Percentiles rank a stretch among this genome's conserved stretches.
These are phyloP conservation scores for Muschampia plurimacula DNA, from an alignment of 2,888 invertebrate species.

Conservation along the genomic window DNA sequence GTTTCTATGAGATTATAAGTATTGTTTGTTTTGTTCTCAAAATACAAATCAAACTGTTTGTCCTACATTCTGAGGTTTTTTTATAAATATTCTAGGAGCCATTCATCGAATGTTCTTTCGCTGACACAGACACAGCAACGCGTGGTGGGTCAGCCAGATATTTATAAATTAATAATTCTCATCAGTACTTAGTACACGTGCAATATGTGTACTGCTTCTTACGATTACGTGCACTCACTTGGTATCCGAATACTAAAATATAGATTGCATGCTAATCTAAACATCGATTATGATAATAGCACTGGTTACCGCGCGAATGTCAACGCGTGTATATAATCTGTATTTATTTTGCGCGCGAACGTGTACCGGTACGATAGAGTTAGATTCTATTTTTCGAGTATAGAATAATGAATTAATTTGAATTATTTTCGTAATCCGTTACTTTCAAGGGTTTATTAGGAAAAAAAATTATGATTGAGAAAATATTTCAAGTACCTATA, in stretches of 20 bases:
- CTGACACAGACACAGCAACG: no score
- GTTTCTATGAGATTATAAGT: no score
- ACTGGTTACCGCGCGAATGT: constrained; percentile 30
- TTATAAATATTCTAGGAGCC: no score
- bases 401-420: background rate
- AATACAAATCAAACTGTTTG: no score
- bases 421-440: background rate
- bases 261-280: constrained; percentile 41
- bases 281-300: constrained; percentile 40
- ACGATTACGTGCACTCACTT: constrained; percentile 38
- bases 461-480: background rate
- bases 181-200: background rate
- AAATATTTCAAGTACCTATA: no score
- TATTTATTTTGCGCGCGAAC: constrained; percentile 21
- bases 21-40: no score
- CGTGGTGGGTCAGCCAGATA: background rate
- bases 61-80: no score
- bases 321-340: constrained; percentile 22
- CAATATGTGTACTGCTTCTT: background rate
- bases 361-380: background rate
- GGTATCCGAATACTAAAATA: constrained; percentile 36
- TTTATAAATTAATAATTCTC: background rate
- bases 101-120: no score
- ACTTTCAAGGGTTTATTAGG: background rate
- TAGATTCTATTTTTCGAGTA: background rate